Conservation (phyloP, 1,140 invertebrate genomes). For the Magallana ariakensis region DNA sequence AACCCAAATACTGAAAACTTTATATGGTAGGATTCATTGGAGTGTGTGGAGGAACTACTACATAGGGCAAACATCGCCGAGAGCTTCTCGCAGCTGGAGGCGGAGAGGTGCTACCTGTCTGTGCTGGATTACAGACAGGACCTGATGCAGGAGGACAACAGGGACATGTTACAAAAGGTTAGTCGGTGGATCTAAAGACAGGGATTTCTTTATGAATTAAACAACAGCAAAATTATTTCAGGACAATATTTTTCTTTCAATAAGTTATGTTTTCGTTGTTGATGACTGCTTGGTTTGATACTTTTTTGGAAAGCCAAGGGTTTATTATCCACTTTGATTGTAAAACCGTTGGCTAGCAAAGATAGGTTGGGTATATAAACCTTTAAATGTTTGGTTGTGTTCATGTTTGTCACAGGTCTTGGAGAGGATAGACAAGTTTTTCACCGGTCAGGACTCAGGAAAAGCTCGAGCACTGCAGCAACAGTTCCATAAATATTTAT, state of each 20-base stretch:
- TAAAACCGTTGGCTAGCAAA: no score
- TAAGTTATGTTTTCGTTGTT: no score
- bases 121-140: constrained; percentile 48
- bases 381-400: no score
- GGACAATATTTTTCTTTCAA: no score
- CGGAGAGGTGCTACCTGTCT: constrained; percentile 51
- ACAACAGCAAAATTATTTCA: no score
- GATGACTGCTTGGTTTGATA: no score
- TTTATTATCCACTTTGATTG: no score
- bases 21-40: constrained; percentile 52
- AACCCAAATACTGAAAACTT: no score
- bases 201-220: no score
- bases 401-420: neutral
- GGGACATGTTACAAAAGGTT: constrained; percentile 51
- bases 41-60: constrained; percentile 50
- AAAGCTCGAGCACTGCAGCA: constrained; percentile 85
- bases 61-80: constrained; percentile 54
- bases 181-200: neutral
- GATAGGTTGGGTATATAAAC: no score
- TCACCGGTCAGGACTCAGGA: constrained; percentile 83
- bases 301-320: no score
- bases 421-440: neutral
- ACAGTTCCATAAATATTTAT: neutral
- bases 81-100: constrained; percentile 57
- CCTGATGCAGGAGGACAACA: constrained; percentile 52